phyloP scores from a whole-genome alignment of 2,888 invertebrate genomes.

The Crocallis elinguaria region DNA sequence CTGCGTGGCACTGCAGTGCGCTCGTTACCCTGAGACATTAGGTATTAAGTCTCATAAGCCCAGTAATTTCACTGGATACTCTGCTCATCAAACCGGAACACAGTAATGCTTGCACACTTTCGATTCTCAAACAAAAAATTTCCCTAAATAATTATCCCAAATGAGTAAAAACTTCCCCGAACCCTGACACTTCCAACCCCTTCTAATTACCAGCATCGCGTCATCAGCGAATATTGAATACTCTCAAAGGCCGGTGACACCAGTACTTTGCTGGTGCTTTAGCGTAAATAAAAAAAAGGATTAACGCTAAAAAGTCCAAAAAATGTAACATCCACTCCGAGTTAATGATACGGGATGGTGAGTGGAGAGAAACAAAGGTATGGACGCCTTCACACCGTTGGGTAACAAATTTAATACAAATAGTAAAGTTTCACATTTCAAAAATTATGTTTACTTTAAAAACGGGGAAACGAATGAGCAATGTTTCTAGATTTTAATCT shows the following conservation, averaged over 20 bases:
- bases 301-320: slow-evolving; percentile 80
- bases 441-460: too few relatives aligned
- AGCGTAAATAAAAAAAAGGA: slow-evolving; percentile 77
- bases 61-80: too few relatives aligned
- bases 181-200: slow-evolving; percentile 6
- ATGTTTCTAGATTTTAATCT: too few relatives aligned
- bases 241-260: slow-evolving; percentile 74
- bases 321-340: slow-evolving; percentile 78
- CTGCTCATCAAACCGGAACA: too few relatives aligned
- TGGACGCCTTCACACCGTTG: slow-evolving; percentile 61
- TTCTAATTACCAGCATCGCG: slow-evolving; percentile 60
- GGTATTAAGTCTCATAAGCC: too few relatives aligned
- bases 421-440: too few relatives aligned
- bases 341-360: slow-evolving; percentile 84
- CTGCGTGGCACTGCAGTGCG: too few relatives aligned
- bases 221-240: slow-evolving; percentile 63
- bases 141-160: background rate
- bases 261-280: slow-evolving; percentile 52
- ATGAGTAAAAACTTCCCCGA: background rate
- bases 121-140: background rate
- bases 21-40: too few relatives aligned
- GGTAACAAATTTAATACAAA: too few relatives aligned
- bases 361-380: slow-evolving; percentile 81
- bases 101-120: too few relatives aligned
- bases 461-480: too few relatives aligned